These are phyloP conservation scores for Rhaphigaster nebulosa DNA, from an alignment of 2,888 invertebrate species.

Conservation along the genomic window DNA sequence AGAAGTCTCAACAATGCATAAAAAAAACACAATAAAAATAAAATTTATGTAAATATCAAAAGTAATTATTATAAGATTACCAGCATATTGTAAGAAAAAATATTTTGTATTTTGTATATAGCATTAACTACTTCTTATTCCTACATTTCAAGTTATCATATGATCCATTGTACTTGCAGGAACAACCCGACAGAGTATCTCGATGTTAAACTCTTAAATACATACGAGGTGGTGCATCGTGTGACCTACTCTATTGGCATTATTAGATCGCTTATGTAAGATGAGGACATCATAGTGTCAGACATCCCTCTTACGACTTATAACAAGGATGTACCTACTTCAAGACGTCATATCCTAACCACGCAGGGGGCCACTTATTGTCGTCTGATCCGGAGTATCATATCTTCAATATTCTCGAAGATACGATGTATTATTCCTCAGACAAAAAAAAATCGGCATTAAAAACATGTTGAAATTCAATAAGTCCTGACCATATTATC, in stretches of 20 bases:
- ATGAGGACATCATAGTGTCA: slow-evolving; percentile 35
- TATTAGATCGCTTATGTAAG: slow-evolving; percentile 19
- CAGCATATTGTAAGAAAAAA: no score
- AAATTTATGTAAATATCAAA: no score
- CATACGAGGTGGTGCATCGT: not conserved
- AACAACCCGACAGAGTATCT: not conserved
- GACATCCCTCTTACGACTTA: slow-evolving; percentile 32
- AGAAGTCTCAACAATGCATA: no score
- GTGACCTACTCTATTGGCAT: not conserved
- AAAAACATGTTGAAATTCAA: not conserved
- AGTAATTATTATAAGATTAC: no score
- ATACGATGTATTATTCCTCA: not conserved
- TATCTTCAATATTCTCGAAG: not conserved
- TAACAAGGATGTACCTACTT: slow-evolving; percentile 47
- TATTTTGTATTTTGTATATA: no score
- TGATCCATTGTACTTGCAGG: not conserved
- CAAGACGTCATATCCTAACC: slow-evolving; percentile 36
- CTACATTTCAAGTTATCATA: not conserved
- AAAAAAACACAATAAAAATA: no score
- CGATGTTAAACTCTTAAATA: not conserved
- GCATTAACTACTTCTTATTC: no score
- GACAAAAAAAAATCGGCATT: not conserved
- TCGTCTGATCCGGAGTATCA: not conserved
- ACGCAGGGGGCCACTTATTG: not conserved
- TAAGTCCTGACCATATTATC: not conserved